phyloP scores from a whole-genome alignment of 2,888 invertebrate species.

The Cyclophora punctaria region DNA sequence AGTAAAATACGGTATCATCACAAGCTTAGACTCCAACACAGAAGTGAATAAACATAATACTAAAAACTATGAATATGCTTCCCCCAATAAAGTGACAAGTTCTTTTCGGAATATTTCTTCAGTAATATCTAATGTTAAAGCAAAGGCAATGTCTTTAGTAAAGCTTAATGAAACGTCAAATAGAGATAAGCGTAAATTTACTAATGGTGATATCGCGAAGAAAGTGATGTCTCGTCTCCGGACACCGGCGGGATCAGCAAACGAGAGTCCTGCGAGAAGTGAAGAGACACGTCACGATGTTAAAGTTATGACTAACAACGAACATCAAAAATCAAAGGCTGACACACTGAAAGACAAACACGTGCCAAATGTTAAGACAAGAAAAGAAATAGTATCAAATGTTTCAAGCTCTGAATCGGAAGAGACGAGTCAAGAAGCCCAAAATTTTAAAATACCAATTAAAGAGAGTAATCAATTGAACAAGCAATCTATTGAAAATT shows the following conservation, averaged over 20 bases:
- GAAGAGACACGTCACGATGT: too few species aligned
- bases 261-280: conserved; percentile 30
- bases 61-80: conserved; percentile 37
- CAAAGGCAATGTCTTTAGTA: conserved; percentile 67
- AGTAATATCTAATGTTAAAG: conserved; percentile 70
- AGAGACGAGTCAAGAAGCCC: conserved; percentile 8
- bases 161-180: conserved; percentile 46
- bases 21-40: conserved; percentile 56
- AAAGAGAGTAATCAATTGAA: conserved; percentile 1
- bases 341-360: conserved; percentile 3
- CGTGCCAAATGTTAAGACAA: neutral
- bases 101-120: conserved; percentile 52
- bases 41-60: conserved; percentile 26
- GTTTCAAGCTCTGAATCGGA: conserved; percentile 1
- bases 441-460: neutral
- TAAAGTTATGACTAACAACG: too few species aligned
- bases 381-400: neutral
- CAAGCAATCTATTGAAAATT: conserved; percentile 43
- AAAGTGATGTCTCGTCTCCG: conserved; percentile 44
- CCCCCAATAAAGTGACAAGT: conserved; percentile 41
- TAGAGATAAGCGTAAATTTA: conserved; percentile 32
- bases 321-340: conserved; percentile 4
- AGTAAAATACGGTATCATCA: conserved; percentile 56
- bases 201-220: conserved; percentile 39
- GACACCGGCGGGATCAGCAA: conserved; percentile 48